Evolutionary conservation across 2,113 vertebrate species (phyloP), one percentile per base, ranked within the genome.

Genomic region (Campylorhamphus procurvoides): DNA sequence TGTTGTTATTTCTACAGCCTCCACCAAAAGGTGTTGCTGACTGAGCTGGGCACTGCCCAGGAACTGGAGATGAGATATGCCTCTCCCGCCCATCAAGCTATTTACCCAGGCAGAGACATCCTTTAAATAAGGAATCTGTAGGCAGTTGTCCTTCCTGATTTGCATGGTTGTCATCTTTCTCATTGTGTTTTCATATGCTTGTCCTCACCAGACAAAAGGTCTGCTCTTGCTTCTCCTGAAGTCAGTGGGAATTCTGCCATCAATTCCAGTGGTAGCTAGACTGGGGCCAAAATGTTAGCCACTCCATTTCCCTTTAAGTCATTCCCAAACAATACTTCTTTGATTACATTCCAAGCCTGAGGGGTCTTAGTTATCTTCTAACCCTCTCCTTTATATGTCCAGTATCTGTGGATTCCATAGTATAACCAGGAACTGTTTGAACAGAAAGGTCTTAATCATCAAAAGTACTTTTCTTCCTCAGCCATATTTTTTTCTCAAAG

Each of bases 301-400:
- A 86, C 83, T 90, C 63, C 4, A 52, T 64, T 95, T 97, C 90
- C 93, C 93, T 90, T 93, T 64, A 96, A 89, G 93, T 91, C 94
- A 96, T 87, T 79, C 92, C 44, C 64, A 90, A 96, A 97, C 96
- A 97, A 91, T 89, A 92, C 83, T 87, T 90, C 96, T 95, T 97
- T 97, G 96, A 96, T 90, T 93, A 90, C 44, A 13, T 71, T 90
- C 87, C 14, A 28, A 96, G 94, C 94, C 96, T 73, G 86, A 94
- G 80, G 93, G 92, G 76, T 97, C 85, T 84, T 49, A 55, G 92
- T 53, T 96, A 97, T 96, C 96, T 95, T 62, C 86, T 93, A 84
- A 72, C 85, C 33, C 80, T 79, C 64, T 96, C 73, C 89, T 94
- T 95, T 92, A 64, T 93, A 95, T 82, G 80, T 76, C 49, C 77